Evolutionary conservation across 1,140 invertebrate species (phyloP).

Genomic region (Drosophila oshimai): DNA sequence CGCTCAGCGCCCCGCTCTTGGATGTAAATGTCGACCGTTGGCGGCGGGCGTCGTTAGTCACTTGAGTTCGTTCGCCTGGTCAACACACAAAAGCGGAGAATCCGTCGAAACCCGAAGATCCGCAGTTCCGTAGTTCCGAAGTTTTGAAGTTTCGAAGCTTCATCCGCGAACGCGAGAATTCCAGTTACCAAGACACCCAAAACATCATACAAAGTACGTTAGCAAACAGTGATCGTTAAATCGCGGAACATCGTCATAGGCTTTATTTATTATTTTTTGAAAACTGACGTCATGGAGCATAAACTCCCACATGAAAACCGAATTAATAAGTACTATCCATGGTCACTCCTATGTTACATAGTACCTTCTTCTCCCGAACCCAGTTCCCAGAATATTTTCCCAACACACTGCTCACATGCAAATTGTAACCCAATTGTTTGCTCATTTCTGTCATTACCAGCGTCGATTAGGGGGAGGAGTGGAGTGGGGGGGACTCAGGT

Average conservation of each 20-base stretch:
- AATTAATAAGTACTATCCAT: conserved; percentile 5
- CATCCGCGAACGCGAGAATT: not conserved
- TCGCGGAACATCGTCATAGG: not conserved
- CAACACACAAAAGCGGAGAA: conserved; percentile 51
- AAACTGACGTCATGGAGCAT: not conserved
- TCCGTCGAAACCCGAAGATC: conserved; percentile 4
- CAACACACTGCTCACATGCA: conserved; percentile 23
- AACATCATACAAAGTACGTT: conserved; percentile 13
- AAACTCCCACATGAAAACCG: not conserved
- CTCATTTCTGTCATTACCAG: conserved; percentile 49
- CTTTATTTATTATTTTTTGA: not conserved
- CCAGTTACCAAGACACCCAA: not conserved
- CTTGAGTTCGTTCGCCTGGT: conserved; percentile 72
- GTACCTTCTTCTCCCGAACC: not conserved
- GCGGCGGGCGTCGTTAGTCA: conserved; percentile 65
- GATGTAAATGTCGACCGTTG: conserved; percentile 71
- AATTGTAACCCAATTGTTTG: conserved; percentile 52
- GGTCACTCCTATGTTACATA: not conserved
- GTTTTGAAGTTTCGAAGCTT: not conserved
- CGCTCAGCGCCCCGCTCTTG: conserved; percentile 41
- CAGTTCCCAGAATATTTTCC: not conserved
- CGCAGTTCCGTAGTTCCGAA: not conserved
- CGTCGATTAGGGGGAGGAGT: conserved; percentile 33
- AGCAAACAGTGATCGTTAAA: conserved; percentile 3
- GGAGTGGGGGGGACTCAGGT: not conserved